phyloP scores from a whole-genome alignment of 2,797 vertebrate genomes.

The Muraenolepis orangiensis region DNA sequence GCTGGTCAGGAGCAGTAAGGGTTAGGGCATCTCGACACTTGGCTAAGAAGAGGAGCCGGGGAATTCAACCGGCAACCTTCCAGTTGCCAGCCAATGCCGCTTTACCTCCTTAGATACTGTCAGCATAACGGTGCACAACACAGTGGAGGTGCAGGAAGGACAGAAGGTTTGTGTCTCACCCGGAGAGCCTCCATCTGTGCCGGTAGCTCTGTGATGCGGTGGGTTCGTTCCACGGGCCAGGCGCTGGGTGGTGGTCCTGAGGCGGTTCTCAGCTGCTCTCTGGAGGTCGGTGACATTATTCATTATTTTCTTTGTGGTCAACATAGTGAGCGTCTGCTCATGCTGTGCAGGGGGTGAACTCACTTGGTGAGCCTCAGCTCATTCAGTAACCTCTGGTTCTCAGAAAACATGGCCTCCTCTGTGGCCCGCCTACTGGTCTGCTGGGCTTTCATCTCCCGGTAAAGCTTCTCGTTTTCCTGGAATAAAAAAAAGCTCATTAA shows the following conservation, averaged over 20 bases:
- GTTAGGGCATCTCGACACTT: too few species aligned
- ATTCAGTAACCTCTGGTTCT: constrained; percentile 83
- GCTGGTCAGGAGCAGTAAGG: too few species aligned
- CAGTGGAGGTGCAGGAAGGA: neutral
- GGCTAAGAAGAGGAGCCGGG: too few species aligned
- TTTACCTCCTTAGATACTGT: too few species aligned
- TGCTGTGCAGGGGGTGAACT: constrained; percentile 33
- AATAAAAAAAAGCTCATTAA: neutral
- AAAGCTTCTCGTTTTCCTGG: constrained; percentile 93
- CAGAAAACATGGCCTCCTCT: constrained; percentile 86
- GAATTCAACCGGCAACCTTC: too few species aligned
- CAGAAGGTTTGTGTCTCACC: constrained; percentile 58
- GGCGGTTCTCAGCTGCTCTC: constrained; percentile 76
- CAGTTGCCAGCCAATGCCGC: too few species aligned
- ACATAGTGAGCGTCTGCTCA: neutral
- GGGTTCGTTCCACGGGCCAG: constrained; percentile 61
- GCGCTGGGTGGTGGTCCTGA: constrained; percentile 55
- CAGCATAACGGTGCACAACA: too few species aligned
- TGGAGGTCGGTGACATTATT: constrained; percentile 42
- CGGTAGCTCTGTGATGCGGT: constrained; percentile 75
- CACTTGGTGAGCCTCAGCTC: constrained; percentile 82
- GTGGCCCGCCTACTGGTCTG: constrained; percentile 81
- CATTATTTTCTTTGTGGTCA: neutral
- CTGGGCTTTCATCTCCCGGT: constrained; percentile 84
- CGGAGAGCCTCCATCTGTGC: constrained; percentile 75